Base-by-base conservation (phyloP, 2,797 vertebrate species). In the Schizopygopsis pylzovi region DNA sequence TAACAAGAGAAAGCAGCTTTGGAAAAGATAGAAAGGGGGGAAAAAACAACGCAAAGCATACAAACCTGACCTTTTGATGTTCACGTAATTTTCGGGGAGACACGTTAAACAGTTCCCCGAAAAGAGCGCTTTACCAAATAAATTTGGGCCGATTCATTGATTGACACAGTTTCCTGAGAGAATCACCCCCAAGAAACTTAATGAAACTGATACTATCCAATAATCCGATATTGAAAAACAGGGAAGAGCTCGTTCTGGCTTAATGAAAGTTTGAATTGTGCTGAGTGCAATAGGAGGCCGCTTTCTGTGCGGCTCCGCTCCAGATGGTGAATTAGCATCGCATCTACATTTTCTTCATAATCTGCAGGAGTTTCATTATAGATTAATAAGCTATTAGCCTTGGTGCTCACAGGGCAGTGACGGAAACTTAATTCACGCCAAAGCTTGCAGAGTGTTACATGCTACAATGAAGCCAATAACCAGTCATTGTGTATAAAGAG, bases 1-100 rank as follows among this genome's bases (percentile, higher is more conserved):
- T 86, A 89, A 92, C 87, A 91, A 70, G 85, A 91, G 90, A 91
- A 90, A 89, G 90, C 90, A 91, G 87, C 88, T 88, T 89, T 91
- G 88, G 85, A 84, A 86, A 81, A 88, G 87, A 79, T 41, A 85
- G 79, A 90, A 81, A 78, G 28, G 45, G 70, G 79, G 71, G 54
- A 87, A 85, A 85, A 81, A 91, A 89, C 88, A 59, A 71, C 70
- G 72, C 39, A 85, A 80, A 89, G 86, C 89, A 91, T 87, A 92
- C 90, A 90, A 89, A 85, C 89, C 86, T 90, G 91, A 92, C 91
- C 91, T 92, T 90, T 90, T 77, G 72, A 88, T 87, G 87, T 89
- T 85, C 89, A 65, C 56, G n/a, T 79, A 77, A 86, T 90, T 90
- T 90, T 89, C 86, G 37, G 83, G 10, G 61, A 89, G 87, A 81